Percentiles rank a stretch among this genome's conserved stretches.
Evolutionary conservation across 2,797 vertebrate genomes (phyloP).

Genomic region (Catharus ustulatus): DNA sequence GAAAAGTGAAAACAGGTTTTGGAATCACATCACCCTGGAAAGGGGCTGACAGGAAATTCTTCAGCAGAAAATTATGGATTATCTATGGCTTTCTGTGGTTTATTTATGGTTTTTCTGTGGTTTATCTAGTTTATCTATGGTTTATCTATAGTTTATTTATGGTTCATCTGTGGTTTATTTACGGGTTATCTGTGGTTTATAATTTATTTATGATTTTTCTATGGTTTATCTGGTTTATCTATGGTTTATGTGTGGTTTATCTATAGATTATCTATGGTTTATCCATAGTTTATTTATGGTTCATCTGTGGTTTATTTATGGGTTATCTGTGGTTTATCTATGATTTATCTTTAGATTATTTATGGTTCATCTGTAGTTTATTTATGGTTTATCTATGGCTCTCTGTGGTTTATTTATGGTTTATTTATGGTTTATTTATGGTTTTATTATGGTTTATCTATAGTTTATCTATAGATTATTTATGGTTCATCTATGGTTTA

Average conservation of each 20-base stretch:
- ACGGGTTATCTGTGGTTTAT: accelerated
- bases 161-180: background rate
- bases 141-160: no score
- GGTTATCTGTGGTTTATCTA: background rate
- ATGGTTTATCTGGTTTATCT: background rate
- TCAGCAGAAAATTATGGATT: background rate
- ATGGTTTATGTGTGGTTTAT: accelerated
- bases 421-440: no score
- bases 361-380: no score
- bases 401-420: accelerated
- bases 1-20: background rate
- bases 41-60: background rate
- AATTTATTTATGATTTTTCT: background rate
- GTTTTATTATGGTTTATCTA: background rate
- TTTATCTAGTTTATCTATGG: background rate
- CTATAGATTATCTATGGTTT: accelerated
- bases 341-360: no score
- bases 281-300: no score
- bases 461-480: no score
- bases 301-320: background rate
- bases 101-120: background rate
- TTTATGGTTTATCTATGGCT: no score
- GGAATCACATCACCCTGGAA: background rate
- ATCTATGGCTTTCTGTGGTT: background rate
- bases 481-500: accelerated